A percentile compares a stretch with the other conserved stretches of the same genome.
Conservation (phyloP, 2,888 invertebrate species). For the Phoronis australis region DNA sequence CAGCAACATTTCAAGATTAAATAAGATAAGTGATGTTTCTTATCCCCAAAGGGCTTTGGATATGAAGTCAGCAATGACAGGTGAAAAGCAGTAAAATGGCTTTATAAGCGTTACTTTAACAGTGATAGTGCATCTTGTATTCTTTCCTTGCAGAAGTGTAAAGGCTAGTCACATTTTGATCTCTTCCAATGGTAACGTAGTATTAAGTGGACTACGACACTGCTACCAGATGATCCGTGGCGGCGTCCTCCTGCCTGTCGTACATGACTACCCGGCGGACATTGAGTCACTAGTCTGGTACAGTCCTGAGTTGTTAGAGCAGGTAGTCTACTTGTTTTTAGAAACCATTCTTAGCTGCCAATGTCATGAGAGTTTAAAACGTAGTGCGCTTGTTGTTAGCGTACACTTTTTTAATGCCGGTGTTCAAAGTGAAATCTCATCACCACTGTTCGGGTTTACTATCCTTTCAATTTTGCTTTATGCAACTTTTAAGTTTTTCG, state of each 20-base stretch:
- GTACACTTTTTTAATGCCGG: not conserved
- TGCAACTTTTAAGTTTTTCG: no score
- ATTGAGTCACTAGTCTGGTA: slow-evolving; percentile 78
- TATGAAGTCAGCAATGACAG: no score
- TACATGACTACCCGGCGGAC: slow-evolving; percentile 73
- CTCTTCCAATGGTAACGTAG: slow-evolving; percentile 66
- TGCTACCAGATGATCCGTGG: slow-evolving; percentile 69
- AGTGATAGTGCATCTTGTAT: not conserved
- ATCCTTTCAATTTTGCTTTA: no score
- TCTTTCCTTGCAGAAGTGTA: slow-evolving; percentile 62
- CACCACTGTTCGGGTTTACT: no score
- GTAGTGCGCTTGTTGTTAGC: no score
- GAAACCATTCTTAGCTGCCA: no score
- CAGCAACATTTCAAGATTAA: no score
- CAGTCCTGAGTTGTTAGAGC: slow-evolving; percentile 84
- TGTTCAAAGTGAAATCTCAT: not conserved
- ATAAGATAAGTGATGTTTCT: no score
- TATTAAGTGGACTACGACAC: slow-evolving; percentile 73
- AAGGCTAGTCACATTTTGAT: slow-evolving; percentile 79
- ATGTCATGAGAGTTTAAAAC: no score
- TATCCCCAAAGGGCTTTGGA: no score
- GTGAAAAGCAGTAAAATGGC: no score
- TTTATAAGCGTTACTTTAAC: no score
- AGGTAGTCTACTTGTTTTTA: slow-evolving; percentile 62
- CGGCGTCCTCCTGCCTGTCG: slow-evolving; percentile 65